phyloP scores from a whole-genome alignment of 2,888 invertebrate genomes.

The Automeris io region DNA sequence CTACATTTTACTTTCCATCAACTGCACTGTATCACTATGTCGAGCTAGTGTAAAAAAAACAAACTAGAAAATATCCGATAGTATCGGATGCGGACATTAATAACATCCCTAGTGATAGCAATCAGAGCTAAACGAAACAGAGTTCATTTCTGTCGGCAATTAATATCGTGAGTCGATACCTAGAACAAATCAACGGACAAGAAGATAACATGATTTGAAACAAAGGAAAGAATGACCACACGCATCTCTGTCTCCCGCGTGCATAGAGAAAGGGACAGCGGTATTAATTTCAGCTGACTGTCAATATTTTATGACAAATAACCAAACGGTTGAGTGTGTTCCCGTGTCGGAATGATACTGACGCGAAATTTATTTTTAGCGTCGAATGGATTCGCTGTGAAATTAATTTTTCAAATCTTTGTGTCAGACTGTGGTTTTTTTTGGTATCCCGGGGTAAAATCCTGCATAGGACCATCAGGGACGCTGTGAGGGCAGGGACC shows the following conservation, averaged over 20 bases:
- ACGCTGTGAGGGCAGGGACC: no score
- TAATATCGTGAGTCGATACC: slow-evolving; percentile 62
- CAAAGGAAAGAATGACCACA: slow-evolving; percentile 36
- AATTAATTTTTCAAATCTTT: slow-evolving; percentile 33
- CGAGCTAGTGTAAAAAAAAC: no score
- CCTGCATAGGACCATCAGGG: no score
- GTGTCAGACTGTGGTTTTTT: slow-evolving; percentile 15
- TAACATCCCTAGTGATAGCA: slow-evolving; percentile 35
- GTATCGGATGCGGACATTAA: no score
- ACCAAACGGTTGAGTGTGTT: slow-evolving; percentile 60
- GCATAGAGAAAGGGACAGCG: slow-evolving; percentile 29
- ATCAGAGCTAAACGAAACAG: slow-evolving; percentile 48
- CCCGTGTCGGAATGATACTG: slow-evolving; percentile 60
- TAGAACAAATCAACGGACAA: slow-evolving; percentile 59
- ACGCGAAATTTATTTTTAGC: slow-evolving; percentile 52
- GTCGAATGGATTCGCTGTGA: slow-evolving; percentile 45
- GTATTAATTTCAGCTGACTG: slow-evolving; percentile 46
- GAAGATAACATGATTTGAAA: slow-evolving; percentile 53
- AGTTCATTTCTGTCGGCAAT: slow-evolving; percentile 58
- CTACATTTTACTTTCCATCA: no score
- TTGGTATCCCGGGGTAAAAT: no score
- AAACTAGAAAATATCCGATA: no score
- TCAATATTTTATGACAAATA: slow-evolving; percentile 69
- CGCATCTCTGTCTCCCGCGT: slow-evolving; percentile 30
- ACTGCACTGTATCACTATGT: no score